Evolutionary conservation across 2,888 invertebrate species (phyloP).

Genomic region (Platynereis dumerilii): DNA sequence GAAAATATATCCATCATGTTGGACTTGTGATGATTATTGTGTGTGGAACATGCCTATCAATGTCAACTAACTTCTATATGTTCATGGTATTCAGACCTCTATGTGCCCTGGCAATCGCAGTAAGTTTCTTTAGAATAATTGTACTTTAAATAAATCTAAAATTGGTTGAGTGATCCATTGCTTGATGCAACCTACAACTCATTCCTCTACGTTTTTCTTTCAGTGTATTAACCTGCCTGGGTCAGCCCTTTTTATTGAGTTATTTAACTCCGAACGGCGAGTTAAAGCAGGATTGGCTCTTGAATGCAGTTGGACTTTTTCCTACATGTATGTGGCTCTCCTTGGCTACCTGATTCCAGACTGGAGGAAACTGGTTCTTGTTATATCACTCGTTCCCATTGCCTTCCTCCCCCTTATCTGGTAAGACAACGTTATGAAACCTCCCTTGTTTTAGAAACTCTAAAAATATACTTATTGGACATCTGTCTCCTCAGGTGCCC

Average conservation of each 20-base stretch:
- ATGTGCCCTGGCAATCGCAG: constrained; percentile 1
- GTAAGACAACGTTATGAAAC: constrained; percentile 1
- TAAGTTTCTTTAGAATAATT: constrained; percentile 2
- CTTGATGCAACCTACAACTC: no score
- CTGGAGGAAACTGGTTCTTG: constrained; percentile 33
- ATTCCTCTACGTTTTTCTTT: neutral
- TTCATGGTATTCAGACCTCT: constrained; percentile 12
- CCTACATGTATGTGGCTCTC: constrained; percentile 28
- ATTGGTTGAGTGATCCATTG: no score
- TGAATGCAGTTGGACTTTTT: constrained; percentile 26
- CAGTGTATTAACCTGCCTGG: constrained; percentile 11
- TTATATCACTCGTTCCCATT: constrained; percentile 16
- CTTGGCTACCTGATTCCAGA: constrained; percentile 28
- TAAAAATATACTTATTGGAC: no score
- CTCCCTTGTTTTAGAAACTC: no score
- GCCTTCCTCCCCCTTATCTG: constrained; percentile 28
- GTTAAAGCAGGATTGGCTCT: constrained; percentile 30
- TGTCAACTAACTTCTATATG: constrained; percentile 7
- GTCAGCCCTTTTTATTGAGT: constrained; percentile 27
- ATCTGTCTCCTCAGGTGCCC: no score
- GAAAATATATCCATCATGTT: neutral
- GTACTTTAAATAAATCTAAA: no score
- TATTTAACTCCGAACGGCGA: constrained; percentile 33
- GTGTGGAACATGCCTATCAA: neutral
- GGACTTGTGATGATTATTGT: neutral